Evolutionary conservation across 2,888 invertebrate genomes (phyloP).

Genomic region (Laspeyria flexula): DNA sequence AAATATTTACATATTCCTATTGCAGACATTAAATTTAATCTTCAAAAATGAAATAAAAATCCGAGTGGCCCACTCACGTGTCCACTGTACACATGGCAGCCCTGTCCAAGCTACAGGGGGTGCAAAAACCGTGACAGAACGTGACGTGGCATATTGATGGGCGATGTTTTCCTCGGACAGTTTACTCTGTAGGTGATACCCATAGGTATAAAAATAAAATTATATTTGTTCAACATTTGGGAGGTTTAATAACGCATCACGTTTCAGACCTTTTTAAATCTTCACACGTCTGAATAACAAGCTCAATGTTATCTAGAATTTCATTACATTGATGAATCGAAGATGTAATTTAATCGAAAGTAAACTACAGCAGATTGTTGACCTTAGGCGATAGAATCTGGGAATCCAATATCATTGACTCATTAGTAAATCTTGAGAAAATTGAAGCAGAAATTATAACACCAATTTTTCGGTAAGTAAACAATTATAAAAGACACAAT

Average conservation of each 20-base stretch:
- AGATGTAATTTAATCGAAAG: no score
- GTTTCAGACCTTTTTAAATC: slow-evolving; percentile 8
- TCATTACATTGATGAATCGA: no score
- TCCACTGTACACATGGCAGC: slow-evolving; percentile 19
- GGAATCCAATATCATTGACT: no score
- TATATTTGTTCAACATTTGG: slow-evolving; percentile 30
- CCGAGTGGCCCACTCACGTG: background rate
- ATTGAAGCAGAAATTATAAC: no score
- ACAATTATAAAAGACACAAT: no score
- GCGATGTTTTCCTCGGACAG: slow-evolving; percentile 44
- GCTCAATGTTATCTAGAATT: background rate
- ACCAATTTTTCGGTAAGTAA: no score
- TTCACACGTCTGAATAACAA: background rate
- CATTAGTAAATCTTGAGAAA: no score
- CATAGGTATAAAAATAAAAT: slow-evolving; percentile 34
- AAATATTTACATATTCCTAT: background rate
- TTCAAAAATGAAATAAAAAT: no score
- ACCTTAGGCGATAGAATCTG: no score
- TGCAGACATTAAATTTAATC: no score
- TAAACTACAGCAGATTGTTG: no score
- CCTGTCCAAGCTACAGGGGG: slow-evolving; percentile 52
- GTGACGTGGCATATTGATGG: slow-evolving; percentile 64
- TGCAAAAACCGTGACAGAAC: slow-evolving; percentile 52
- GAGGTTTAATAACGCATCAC: slow-evolving; percentile 14
- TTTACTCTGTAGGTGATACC: slow-evolving; percentile 34